Base-by-base conservation (phyloP, 2,888 invertebrate species). In the Theretra japonica region DNA sequence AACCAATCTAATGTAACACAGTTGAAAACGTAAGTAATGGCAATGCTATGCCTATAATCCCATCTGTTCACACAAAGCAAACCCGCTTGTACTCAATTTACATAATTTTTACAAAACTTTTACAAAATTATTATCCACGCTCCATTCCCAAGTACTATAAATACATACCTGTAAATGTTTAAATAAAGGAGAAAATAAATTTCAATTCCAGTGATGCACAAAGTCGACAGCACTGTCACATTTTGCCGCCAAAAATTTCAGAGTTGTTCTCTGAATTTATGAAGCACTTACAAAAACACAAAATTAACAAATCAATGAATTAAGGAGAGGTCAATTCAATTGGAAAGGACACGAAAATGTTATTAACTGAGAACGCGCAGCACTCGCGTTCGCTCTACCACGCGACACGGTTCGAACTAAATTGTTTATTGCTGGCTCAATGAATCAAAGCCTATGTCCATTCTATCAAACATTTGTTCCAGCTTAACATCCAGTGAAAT, bases 391-490 rank as follows among this genome's bases (percentile, higher is more conserved):
- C 56, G 41, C 56, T 71, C 65, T 1, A 71, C 65, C 21, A 60
- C 25, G 56, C 62, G 62, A 19, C 62, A 41, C 62, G 28, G 30
- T 62, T 56, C 70, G 25, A 19, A 71, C 70, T 71, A 71, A 65
- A 65, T 65, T 71, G 33, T 70, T 70, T 70, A 70, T 70, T 70
- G 65, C 53, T 65, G 65, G 62, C 25, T 71, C 33, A 62, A 71
- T 71, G 70, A 71, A 65, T 71, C 70, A 71, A 69, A 50, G 28
- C 28, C 56, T 68, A 30, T 58, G 41, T 23, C 50, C 28, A 53
- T 60, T 25, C n/a, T 15, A 60, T 17, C 30, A 70, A 62, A 71
- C 59, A 30, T 70, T 70, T 23, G 33, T 62, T 41, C 33, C 33
- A 33, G 33, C 19, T 28, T 56, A 30, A 23, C 53, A 33, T 65